These are phyloP conservation scores for Dicrurus megarhynchus DNA, from an alignment of 2,113 vertebrate species.

Conservation along the genomic window DNA sequence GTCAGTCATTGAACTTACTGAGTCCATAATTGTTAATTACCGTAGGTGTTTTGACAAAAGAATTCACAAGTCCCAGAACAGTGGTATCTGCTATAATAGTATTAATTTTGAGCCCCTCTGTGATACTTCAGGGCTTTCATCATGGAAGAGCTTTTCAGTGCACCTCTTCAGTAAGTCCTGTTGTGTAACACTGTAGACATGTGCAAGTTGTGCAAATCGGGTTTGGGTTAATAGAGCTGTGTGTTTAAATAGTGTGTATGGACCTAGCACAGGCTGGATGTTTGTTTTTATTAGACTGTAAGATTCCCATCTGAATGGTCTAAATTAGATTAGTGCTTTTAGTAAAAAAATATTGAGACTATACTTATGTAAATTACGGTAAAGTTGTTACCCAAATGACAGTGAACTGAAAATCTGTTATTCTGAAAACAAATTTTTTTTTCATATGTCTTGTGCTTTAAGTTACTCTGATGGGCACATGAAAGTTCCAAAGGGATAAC, in stretches of 20 bases:
- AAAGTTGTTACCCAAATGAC: neutral
- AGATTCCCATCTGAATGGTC: neutral
- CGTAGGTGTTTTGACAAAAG: neutral
- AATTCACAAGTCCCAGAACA: neutral
- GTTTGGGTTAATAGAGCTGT: neutral
- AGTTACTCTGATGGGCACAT: neutral
- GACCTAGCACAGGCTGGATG: neutral
- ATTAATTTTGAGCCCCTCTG: neutral
- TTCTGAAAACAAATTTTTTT: neutral
- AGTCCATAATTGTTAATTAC: neutral
- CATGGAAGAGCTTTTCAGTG: neutral
- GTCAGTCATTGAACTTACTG: neutral
- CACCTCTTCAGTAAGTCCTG: neutral
- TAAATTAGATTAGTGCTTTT: neutral
- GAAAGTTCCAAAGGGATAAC: neutral
- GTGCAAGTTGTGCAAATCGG: neutral
- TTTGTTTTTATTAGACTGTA: neutral
- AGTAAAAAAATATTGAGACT: neutral
- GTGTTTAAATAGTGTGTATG: neutral
- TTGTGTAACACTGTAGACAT: rapidly evolving
- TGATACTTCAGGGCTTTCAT: neutral
- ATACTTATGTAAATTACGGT: neutral
- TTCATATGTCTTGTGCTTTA: neutral
- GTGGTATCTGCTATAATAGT: neutral
- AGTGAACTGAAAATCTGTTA: neutral